Evolutionary conservation across 2,113 vertebrate genomes (phyloP), one percentile per base, ranked within the genome.

Genomic region (Dermatemys mawii): DNA sequence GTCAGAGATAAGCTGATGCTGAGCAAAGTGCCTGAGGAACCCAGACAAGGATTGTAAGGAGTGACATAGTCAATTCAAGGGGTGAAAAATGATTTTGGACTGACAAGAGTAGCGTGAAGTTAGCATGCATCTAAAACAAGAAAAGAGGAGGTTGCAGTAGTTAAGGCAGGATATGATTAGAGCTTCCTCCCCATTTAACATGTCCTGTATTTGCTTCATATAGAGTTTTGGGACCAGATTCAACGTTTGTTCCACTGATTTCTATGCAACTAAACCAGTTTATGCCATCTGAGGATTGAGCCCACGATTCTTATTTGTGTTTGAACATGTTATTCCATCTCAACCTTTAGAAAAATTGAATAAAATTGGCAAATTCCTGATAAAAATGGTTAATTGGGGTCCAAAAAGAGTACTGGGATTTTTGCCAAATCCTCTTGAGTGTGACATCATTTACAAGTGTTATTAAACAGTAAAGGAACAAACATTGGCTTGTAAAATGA

Each of bases 381-480:
- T 41, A 32, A 32, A 73, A 70, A 84, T 24, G 35, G 3, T 53
- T 87, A 70, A 35, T 82, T 70, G 83, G 11, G 26, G 44, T 87
- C 92, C 53, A 73, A 67, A 91, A 92, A 84, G 26, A 2, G 67
- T 80, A 89, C 46, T 57, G 54, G 2, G 86, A 90, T 41, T 81
- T 53, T 83, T 95, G 86, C 50, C 76, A 97, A 90, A 63, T 49
- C 46, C 89, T 41, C 67, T 93, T 67, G 78, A 89, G 32, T 78
- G 51, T 87, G 29, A 86, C 57, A 75, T 57, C 49, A 73, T 60
- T 83, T 86, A 83, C 7, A 90, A 86, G 26, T 75, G 29, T 70
- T 80, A 93, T 83, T 90, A 93, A 94, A 76, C 2, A 81, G 29
- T 91, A 93, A 93, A 93, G 51, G 88, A 84, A 63, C 44, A 78